Conservation (phyloP, 37 sponge, comb jelly and placozoan species). For the Geodia barretti region DNA sequence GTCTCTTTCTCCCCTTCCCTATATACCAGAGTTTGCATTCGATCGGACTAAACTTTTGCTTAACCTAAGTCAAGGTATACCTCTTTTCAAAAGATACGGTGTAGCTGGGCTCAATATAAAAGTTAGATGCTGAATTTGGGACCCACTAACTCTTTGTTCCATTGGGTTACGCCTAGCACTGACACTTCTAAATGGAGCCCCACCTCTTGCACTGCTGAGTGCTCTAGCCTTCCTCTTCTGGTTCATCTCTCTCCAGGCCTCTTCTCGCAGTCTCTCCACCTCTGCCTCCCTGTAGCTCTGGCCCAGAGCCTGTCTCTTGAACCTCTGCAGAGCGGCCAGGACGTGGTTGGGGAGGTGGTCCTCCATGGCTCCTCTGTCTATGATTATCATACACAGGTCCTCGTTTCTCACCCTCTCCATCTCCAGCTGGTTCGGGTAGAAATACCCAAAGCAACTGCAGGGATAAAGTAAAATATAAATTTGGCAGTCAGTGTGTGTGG, state of each 20-base stretch:
- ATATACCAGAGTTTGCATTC: too few relatives aligned
- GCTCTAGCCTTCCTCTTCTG: background rate
- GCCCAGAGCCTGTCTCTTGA: background rate
- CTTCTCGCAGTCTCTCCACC: background rate
- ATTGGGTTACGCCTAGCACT: too few relatives aligned
- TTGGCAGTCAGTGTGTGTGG: too few relatives aligned
- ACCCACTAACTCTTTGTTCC: too few relatives aligned
- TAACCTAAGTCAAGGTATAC: too few relatives aligned
- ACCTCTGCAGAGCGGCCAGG: background rate
- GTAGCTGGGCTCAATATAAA: too few relatives aligned
- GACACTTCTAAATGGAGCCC: too few relatives aligned
- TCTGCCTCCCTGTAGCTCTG: background rate
- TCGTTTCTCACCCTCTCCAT: conserved; percentile 2
- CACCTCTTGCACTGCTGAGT: background rate
- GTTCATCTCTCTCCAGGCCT: background rate
- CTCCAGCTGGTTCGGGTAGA: background rate
- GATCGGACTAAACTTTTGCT: too few relatives aligned
- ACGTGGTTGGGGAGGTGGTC: conserved; percentile 51
- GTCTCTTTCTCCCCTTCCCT: too few relatives aligned
- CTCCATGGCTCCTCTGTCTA: conserved; percentile 43
- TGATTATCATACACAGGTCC: conserved; percentile 37
- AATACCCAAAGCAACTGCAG: background rate
- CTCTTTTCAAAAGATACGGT: too few relatives aligned
- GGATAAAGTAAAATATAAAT: background rate
- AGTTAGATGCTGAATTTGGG: too few relatives aligned